Percentiles rank a stretch among this genome's conserved stretches.
These are phyloP conservation scores for Drosophila nigricruria DNA, from an alignment of 2,888 invertebrate species.

Conservation along the genomic window DNA sequence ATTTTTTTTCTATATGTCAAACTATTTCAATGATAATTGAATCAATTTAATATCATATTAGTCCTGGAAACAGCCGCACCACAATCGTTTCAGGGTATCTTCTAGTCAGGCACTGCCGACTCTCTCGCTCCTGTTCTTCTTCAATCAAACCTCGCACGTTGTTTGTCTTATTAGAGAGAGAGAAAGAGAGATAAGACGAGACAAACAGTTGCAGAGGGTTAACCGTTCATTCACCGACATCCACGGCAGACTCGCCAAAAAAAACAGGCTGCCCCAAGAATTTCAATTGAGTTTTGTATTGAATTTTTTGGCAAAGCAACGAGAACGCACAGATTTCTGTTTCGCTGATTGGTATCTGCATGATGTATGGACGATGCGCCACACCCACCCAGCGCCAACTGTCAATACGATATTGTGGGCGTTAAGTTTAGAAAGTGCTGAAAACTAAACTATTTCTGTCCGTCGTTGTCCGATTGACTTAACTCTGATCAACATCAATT, in stretches of 20 bases:
- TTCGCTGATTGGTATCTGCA: constrained; percentile 65
- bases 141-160: constrained; percentile 61
- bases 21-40: background rate
- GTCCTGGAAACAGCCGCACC: too few species aligned
- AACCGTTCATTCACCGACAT: constrained; percentile 71
- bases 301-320: constrained; percentile 45
- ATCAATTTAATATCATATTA: background rate
- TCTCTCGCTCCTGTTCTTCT: constrained; percentile 27
- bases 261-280: constrained; percentile 42
- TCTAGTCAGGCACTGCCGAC: background rate
- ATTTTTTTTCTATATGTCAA: background rate
- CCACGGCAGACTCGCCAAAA: constrained; percentile 51
- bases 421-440: constrained; percentile 67
- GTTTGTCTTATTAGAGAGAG: constrained; percentile 3
- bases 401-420: constrained; percentile 5
- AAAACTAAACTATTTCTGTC: constrained; percentile 73
- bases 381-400: constrained; percentile 52
- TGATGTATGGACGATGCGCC: constrained; percentile 59
- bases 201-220: constrained; percentile 1
- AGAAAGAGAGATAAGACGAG: background rate
- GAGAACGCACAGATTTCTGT: constrained; percentile 50
- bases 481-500: constrained; percentile 60
- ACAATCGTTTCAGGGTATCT: background rate
- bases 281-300: constrained; percentile 57
- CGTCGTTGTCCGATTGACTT: background rate